Evolutionary conservation across 1,140 invertebrate species (phyloP), one percentile per base, ranked within the genome.

Genomic region (Bombus fervidus): DNA sequence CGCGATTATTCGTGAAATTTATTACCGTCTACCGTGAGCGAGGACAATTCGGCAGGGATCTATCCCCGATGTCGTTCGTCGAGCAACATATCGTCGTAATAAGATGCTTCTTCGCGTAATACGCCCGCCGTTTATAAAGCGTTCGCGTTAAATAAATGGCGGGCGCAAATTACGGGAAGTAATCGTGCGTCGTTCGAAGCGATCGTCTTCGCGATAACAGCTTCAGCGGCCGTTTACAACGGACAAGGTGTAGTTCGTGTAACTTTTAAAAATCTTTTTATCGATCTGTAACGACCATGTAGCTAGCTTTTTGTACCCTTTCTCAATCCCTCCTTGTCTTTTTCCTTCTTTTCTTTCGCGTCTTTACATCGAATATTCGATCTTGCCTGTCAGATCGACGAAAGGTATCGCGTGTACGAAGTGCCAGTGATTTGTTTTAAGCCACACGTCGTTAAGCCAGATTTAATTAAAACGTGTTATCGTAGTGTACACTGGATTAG

Each of bases 131-230:
- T 74, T 84, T 77, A 59, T 57, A 72, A 83, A 34, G n/a, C 41
- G 83, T 39, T 64, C 80, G 47, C 72, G 83, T 73, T 77, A 76
- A 88, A 76, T 80, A 86, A 88, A 31, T 76, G 80, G 41, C 39
- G 62, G 76, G 34, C 31, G 28, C 37, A n/a, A 72, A 80, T 89
- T 77, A 72, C 87, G 71, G 80, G 81, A 86, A 89, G 85, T 81
- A 89, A 89, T 86, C 76, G 64, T 25, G 47, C 28, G 79, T 86
- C 87, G 80, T 76, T 82, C 69, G 47, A 41, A 13, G 57, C 31
- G 75, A 80, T 47, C 18, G 62, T 31, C 34, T 18, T 6, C 69
- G 47, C 25, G 77, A 79, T 72, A 43, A 6, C n/a, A 37, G 22
- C 22, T 22, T n/a, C 37, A 53, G 37, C 57, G 39, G 64, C 3